Evolutionary conservation across 2,888 invertebrate species (phyloP).

Genomic region (Deilephila porcellus): DNA sequence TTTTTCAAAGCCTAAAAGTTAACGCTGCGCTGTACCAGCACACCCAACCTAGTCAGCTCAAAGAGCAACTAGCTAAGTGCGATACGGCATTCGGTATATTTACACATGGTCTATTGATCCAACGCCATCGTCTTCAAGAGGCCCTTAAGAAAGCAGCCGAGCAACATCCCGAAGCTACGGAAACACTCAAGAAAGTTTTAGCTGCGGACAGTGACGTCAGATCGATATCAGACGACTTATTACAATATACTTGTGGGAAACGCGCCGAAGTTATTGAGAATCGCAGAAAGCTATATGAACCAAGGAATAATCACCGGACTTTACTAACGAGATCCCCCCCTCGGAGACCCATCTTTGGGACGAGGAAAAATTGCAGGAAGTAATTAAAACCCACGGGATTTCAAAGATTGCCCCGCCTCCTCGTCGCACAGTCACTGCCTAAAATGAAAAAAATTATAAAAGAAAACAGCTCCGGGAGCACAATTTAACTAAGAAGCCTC

Average conservation of each 20-base stretch:
- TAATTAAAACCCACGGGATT: background rate
- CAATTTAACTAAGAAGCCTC: background rate
- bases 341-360: conserved; percentile 4
- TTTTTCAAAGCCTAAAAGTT: conserved; percentile 30
- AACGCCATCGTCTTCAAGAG: conserved; percentile 26
- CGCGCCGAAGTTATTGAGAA: conserved; percentile 33
- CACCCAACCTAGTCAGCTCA: conserved; percentile 12
- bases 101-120: conserved; percentile 31
- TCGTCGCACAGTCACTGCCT: background rate
- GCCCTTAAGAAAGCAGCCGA: conserved; percentile 22
- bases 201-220: conserved; percentile 25
- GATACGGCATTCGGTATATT: conserved; percentile 29
- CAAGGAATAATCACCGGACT: conserved; percentile 20
- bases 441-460: background rate
- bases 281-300: conserved; percentile 23
- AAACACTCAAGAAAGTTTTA: conserved; percentile 31
- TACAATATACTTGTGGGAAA: conserved; percentile 35
- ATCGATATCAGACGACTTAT: conserved; percentile 32
- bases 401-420: background rate
- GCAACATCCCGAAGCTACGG: conserved; percentile 27
- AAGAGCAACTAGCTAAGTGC: background rate
- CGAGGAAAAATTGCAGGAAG: background rate
- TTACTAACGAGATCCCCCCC: background rate
- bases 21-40: conserved; percentile 28
- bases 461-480: background rate